phyloP scores from a whole-genome alignment of 2,113 vertebrate genomes.

The Passerina amoena region DNA sequence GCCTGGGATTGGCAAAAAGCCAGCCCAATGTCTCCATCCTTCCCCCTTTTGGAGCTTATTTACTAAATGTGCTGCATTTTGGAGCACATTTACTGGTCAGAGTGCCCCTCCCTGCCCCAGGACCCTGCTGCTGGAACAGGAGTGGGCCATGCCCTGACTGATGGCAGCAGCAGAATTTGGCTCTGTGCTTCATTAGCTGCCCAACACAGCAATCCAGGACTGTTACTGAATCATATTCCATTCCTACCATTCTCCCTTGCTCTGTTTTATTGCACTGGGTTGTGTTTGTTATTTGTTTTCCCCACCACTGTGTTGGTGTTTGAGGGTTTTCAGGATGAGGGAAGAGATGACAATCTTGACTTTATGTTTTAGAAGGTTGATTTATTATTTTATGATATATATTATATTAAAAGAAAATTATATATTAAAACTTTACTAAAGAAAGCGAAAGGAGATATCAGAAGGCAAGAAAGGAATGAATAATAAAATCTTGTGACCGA shows the following conservation, averaged over 20 bases:
- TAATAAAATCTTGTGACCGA: too few relatives aligned
- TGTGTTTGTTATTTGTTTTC: background rate
- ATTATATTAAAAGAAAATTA: too few relatives aligned
- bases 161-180: constrained; percentile 34
- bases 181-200: constrained; percentile 61
- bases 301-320: background rate
- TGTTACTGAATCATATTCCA: constrained; percentile 47
- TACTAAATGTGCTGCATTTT: background rate
- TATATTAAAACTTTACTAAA: too few relatives aligned
- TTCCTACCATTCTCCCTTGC: constrained; percentile 15
- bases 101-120: background rate
- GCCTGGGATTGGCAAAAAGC: background rate
- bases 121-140: background rate
- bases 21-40: background rate
- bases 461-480: too few relatives aligned
- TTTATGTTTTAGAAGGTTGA: too few relatives aligned
- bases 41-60: background rate
- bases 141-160: background rate
- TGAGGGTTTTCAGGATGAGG: too few relatives aligned
- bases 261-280: constrained; percentile 42
- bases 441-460: too few relatives aligned
- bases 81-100: background rate
- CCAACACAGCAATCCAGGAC: constrained; percentile 44
- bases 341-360: too few relatives aligned
- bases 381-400: too few relatives aligned